These are phyloP conservation scores for Hypocryptadius cinnamomeus DNA, from an alignment of 2,113 vertebrate species.

Conservation along the genomic window DNA sequence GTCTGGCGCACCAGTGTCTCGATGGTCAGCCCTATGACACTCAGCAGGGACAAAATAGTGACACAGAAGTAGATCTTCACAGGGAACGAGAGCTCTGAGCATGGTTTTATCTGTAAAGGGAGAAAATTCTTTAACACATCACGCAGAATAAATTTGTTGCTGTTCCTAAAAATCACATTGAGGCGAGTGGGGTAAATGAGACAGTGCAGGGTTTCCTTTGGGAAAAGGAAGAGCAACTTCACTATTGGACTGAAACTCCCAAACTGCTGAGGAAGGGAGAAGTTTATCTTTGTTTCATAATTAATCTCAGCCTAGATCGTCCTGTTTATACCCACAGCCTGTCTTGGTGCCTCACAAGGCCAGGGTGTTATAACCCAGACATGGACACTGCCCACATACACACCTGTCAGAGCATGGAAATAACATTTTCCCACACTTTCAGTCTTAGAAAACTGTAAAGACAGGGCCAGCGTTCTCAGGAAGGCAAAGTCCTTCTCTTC, in stretches of 20 bases:
- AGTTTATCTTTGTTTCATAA: background rate
- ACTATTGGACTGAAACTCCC: rapidly evolving
- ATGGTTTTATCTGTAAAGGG: constrained; percentile 73
- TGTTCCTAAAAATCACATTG: background rate
- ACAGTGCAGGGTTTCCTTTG: background rate
- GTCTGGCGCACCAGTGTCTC: constrained; percentile 67
- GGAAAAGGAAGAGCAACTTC: background rate
- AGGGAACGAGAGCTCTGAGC: constrained; percentile 71
- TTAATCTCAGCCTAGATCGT: background rate
- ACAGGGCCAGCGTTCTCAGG: rapidly evolving
- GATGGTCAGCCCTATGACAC: constrained; percentile 72
- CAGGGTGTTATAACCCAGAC: background rate
- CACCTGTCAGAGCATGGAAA: rapidly evolving
- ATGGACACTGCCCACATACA: rapidly evolving
- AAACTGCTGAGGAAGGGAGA: background rate
- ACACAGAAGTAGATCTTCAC: constrained; percentile 78
- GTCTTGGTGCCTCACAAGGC: background rate
- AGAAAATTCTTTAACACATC: background rate
- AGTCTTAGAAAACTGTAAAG: background rate
- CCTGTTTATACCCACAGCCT: background rate
- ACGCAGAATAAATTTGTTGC: rapidly evolving
- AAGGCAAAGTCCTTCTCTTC: background rate
- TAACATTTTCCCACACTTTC: background rate
- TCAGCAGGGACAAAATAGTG: constrained; percentile 72
- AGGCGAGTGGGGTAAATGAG: background rate